A percentile compares a stretch with the other conserved stretches of the same genome.
phyloP scores from a whole-genome alignment of 1,140 invertebrate genomes.

The Nymphalis io region DNA sequence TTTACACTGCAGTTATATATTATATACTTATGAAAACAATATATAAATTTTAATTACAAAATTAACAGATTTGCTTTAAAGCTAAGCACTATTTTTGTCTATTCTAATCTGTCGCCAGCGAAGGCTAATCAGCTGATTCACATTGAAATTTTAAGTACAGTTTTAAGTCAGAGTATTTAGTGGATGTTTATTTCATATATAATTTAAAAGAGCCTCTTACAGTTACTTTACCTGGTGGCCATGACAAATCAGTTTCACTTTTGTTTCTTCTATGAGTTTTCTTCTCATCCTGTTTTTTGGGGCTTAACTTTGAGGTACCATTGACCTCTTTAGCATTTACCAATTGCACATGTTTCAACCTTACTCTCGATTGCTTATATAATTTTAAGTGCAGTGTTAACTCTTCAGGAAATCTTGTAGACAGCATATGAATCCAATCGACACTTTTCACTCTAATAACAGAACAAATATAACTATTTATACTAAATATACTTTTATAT shows the following conservation, averaged over 20 bases:
- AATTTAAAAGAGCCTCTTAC: neutral
- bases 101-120: too few relatives aligned
- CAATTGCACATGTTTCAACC: slow-evolving; percentile 70
- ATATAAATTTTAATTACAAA: too few relatives aligned
- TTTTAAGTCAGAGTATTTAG: too few relatives aligned
- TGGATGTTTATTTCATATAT: too few relatives aligned
- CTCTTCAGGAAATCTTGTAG: slow-evolving; percentile 93
- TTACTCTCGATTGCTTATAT: slow-evolving; percentile 87
- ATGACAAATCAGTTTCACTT: slow-evolving; percentile 86
- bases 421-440: slow-evolving; percentile 94
- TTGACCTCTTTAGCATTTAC: slow-evolving; percentile 78
- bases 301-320: slow-evolving; percentile 74
- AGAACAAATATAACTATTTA: neutral
- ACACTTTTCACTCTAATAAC: slow-evolving; percentile 89
- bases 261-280: slow-evolving; percentile 85
- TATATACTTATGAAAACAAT: too few relatives aligned
- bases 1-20: too few relatives aligned
- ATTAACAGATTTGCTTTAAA: too few relatives aligned
- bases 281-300: slow-evolving; percentile 75
- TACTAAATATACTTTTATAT: too few relatives aligned
- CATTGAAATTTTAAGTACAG: too few relatives aligned
- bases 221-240: slow-evolving; percentile 78
- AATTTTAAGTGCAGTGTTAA: slow-evolving; percentile 93
- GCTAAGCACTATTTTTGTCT: too few relatives aligned
- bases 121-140: too few relatives aligned